Percentiles rank a stretch among this genome's conserved stretches.
Conservation (phyloP, 2,888 invertebrate species). For the Hypomecis atomaria region DNA sequence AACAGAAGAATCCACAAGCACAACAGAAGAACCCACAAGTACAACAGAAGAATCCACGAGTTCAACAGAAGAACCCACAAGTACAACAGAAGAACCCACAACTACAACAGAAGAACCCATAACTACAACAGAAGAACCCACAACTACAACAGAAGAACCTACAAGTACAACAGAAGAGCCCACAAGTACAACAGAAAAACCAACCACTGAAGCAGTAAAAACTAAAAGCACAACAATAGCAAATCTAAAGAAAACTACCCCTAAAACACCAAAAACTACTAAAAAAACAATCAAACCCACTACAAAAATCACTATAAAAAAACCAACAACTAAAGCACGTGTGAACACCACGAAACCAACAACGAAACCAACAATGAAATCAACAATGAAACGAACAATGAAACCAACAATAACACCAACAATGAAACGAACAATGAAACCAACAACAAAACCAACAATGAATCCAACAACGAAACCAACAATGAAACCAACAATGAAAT, state of each 20-base stretch:
- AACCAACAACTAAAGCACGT: too few species aligned
- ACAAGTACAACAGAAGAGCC: not conserved
- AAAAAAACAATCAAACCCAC: too few species aligned
- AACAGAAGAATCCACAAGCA: not conserved
- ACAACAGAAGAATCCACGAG: not conserved
- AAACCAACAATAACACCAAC: too few species aligned
- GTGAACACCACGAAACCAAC: too few species aligned
- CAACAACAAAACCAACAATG: too few species aligned
- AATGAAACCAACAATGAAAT: too few species aligned
- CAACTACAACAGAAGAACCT: not conserved
- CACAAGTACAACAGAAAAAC: not conserved
- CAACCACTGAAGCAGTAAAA: not conserved
- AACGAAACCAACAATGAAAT: too few species aligned
- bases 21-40: not conserved
- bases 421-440: too few species aligned
- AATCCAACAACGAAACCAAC: too few species aligned
- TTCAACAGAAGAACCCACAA: not conserved
- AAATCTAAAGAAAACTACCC: not conserved
- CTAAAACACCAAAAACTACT: not conserved
- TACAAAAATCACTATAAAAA: too few species aligned
- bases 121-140: not conserved
- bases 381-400: too few species aligned
- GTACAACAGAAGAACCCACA: not conserved
- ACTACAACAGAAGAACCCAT: not conserved
- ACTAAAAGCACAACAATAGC: not conserved